A percentile compares a stretch with the other conserved stretches of the same genome.
Conservation (phyloP, 2,113 vertebrate species). For the Dipodomys merriami region DNA sequence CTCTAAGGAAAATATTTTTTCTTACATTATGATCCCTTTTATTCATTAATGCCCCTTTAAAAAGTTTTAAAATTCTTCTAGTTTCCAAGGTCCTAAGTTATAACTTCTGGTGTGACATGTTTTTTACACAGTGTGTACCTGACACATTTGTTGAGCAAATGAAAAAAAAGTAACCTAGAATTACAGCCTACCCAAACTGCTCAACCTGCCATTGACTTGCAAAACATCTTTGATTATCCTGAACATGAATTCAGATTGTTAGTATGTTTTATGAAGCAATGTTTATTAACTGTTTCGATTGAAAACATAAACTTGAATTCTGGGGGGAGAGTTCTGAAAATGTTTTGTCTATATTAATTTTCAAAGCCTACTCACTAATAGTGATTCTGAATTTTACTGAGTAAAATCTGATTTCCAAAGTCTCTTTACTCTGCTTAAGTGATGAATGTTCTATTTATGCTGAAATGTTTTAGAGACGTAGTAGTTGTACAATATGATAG, state of each 20-base stretch:
- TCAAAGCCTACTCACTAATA: neutral
- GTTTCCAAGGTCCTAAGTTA: neutral
- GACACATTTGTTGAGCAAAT: neutral
- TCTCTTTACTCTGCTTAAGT: conserved; percentile 13
- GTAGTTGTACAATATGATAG: neutral
- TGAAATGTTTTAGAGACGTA: neutral
- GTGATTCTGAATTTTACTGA: conserved; percentile 9
- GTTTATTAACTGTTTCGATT: neutral
- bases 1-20: conserved; percentile 31
- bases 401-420: conserved; percentile 23
- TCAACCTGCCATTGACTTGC: neutral
- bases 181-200: neutral
- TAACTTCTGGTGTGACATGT: neutral
- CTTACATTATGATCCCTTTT: neutral
- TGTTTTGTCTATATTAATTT: neutral
- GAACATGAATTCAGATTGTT: neutral
- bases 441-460: neutral
- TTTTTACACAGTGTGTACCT: neutral
- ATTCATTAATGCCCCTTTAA: neutral
- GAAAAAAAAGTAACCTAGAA: neutral
- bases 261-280: no score
- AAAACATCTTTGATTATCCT: neutral
- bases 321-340: neutral
- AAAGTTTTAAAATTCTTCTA: neutral
- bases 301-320: conserved; percentile 12